A percentile compares a stretch with the other conserved stretches of the same genome.
Conservation (phyloP, 1,140 invertebrate genomes). For the Euura lappo region DNA sequence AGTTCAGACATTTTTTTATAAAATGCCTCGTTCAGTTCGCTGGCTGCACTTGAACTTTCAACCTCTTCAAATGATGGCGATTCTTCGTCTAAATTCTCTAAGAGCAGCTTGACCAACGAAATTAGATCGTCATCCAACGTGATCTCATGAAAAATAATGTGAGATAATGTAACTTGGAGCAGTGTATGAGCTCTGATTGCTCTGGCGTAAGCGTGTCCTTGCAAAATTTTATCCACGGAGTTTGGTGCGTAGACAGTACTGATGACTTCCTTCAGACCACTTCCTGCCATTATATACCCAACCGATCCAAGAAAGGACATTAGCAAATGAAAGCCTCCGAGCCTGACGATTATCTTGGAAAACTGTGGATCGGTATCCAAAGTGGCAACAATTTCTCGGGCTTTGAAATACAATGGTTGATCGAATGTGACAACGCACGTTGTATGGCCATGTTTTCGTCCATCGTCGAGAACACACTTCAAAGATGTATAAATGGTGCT, state of each 20-base stretch:
- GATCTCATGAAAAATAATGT: background rate
- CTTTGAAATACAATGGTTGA: slow-evolving; percentile 15
- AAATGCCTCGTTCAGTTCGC: slow-evolving; percentile 19
- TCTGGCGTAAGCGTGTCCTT: slow-evolving; percentile 22
- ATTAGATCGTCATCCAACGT: background rate
- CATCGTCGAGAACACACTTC: slow-evolving; percentile 17
- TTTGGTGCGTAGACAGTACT: slow-evolving; percentile 42
- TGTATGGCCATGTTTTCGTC: slow-evolving; percentile 26
- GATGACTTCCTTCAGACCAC: slow-evolving; percentile 36
- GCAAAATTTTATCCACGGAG: slow-evolving; percentile 28
- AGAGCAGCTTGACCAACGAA: slow-evolving; percentile 18
- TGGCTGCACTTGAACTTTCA: slow-evolving; percentile 1
- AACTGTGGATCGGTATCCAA: slow-evolving; percentile 30
- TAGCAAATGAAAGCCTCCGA: slow-evolving; percentile 38
- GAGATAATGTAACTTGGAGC: slow-evolving; percentile 21
- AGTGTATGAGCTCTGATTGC: slow-evolving; percentile 27
- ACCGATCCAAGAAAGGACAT: slow-evolving; percentile 37
- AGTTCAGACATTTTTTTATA: slow-evolving; percentile 18
- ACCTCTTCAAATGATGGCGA: slow-evolving; percentile 6
- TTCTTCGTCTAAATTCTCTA: slow-evolving; percentile 28
- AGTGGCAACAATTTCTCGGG: slow-evolving; percentile 29
- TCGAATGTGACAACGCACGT: slow-evolving; percentile 40
- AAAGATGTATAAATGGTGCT: slow-evolving; percentile 29
- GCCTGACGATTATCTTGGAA: slow-evolving; percentile 23
- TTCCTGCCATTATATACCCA: slow-evolving; percentile 3